A percentile compares a stretch with the other conserved stretches of the same genome.
These are phyloP conservation scores for Sarcophilus harrisii DNA, from an alignment of 2,797 vertebrate genomes.

Conservation along the genomic window DNA sequence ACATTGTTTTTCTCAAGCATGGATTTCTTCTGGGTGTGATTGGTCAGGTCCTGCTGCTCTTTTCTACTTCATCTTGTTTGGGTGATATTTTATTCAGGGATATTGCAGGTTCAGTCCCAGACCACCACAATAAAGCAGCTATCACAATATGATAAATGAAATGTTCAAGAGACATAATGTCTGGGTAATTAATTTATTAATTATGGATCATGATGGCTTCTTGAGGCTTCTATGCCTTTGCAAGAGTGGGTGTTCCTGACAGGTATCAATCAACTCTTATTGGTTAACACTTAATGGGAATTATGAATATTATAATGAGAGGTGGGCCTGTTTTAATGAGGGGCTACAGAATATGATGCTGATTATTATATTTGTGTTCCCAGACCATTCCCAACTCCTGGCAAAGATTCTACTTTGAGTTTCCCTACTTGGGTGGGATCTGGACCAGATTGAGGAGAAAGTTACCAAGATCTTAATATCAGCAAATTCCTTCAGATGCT, in stretches of 20 bases:
- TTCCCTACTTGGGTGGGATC: not conserved
- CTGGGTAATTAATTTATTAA: not conserved
- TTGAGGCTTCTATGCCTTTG: not conserved
- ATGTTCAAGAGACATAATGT: not conserved
- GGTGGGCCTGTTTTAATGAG: not conserved
- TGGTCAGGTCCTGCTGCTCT: not conserved
- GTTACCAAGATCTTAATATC: not conserved
- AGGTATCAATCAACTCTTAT: not conserved
- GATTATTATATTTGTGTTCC: not conserved
- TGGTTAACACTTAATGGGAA: not conserved
- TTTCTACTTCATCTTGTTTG: not conserved
- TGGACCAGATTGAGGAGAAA: not conserved
- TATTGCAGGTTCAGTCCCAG: not conserved
- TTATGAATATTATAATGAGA: not conserved
- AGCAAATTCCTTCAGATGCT: not conserved
- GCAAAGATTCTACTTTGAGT: not conserved
- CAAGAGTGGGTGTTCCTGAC: not conserved
- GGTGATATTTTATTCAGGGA: not conserved
- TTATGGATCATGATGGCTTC: not conserved
- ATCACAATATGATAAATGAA: not conserved
- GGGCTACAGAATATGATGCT: not conserved
- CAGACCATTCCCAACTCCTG: not conserved
- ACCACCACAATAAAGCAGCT: not conserved
- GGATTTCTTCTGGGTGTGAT: not conserved
- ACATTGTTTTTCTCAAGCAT: not conserved